Percentiles rank a stretch among this genome's conserved stretches.
Conservation (phyloP, 2,797 vertebrate genomes). For the Sebastes diploproa region DNA sequence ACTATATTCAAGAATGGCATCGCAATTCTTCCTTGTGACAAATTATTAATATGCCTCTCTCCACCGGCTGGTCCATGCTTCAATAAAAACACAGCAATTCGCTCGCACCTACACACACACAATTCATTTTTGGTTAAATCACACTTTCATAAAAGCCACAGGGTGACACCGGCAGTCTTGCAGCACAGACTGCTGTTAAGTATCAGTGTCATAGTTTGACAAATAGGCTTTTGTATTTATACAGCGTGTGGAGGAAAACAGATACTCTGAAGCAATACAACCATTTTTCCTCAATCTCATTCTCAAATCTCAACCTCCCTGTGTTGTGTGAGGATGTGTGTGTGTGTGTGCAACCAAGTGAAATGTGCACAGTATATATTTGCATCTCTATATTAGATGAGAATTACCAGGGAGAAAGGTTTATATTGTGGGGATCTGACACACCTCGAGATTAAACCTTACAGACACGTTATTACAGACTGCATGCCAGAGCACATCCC, state of each 20-base stretch:
- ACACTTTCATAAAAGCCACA: slow-evolving; percentile 25
- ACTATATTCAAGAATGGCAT: neutral
- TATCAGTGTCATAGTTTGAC: slow-evolving; percentile 51
- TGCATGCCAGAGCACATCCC: neutral
- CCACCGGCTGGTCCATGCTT: neutral
- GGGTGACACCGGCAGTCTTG: slow-evolving; percentile 13
- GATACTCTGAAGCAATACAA: slow-evolving; percentile 28
- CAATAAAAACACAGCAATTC: neutral
- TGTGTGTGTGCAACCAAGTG: neutral
- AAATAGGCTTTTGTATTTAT: slow-evolving; percentile 50
- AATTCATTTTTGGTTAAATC: slow-evolving; percentile 18
- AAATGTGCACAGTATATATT: neutral
- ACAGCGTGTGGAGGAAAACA: slow-evolving; percentile 19
- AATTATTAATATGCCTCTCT: slow-evolving; percentile 4
- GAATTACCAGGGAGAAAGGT: neutral
- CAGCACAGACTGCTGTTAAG: slow-evolving; percentile 35
- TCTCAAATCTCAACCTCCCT: slow-evolving; percentile 23
- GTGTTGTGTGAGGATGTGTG: neutral
- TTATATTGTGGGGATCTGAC: neutral
- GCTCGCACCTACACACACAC: neutral
- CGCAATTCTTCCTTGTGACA: slow-evolving; percentile 1
- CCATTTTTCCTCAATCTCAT: slow-evolving; percentile 27
- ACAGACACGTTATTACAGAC: neutral
- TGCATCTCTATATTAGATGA: neutral
- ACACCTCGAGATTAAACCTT: neutral